Base-by-base conservation (phyloP, 2,113 vertebrate genomes). In the Tursiops truncatus region DNA sequence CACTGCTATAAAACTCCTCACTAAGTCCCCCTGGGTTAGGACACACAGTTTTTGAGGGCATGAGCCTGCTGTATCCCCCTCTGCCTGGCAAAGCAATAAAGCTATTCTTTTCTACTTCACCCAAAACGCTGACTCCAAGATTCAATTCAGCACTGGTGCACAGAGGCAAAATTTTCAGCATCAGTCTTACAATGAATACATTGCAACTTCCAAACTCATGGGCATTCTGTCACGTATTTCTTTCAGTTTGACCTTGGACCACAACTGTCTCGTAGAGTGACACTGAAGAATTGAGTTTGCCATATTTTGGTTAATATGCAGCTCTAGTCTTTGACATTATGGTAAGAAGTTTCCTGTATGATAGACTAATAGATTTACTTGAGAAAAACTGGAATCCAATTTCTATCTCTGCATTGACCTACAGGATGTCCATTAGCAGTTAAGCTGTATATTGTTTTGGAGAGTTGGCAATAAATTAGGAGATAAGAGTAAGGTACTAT, bases 381-480 rank as follows among this genome's bases (percentile, higher is more conserved):
- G 8, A 50, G 47, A 33, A 41, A 68, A 23, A 4, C 25, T 93
- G 3, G 12, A 94, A 83, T 92, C 12, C 9, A 74, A 38, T 73
- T 91, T 81, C n/a, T 62, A 50, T 31, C 8, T 77, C 63, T 92
- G 6, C 10, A 33, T 6, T 89, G 23, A 93, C 62, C 17, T 96
- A 89, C 33, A 87, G 3, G 12, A 47, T 87, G 14, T 50, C 18
- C 18, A 91, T 91, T 95, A 71, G n/a, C 11, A 82, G 70, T 93
- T 89, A 97, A 86, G 20, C 21, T 68, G 26, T 28, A 76, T 47
- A 79, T 79, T 68, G 31, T 63, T 86, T 82, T 83, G 47, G 31
- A 70, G n/a, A 89, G 25, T 38, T 47, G 23, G 23, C 63, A 62
- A 85, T 91, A 94, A 94, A 83, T 86, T 86, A 89, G 33, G n/a